Base-by-base conservation (phyloP, 2,797 vertebrate genomes). In the Cirrhinus mrigala region DNA sequence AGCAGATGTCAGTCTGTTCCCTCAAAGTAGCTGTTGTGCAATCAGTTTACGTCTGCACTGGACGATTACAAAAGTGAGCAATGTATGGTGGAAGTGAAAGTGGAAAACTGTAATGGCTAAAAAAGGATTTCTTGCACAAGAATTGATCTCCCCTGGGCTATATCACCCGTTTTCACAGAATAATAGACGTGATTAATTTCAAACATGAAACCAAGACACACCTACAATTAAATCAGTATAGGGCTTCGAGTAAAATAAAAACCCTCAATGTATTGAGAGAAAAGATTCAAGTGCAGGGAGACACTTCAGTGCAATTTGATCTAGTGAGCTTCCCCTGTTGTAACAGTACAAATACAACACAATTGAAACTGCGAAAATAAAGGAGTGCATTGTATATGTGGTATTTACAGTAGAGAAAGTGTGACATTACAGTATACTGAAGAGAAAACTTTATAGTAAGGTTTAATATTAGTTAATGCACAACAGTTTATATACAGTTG, bases 11-110 rank as follows among this genome's bases (percentile, higher is more conserved):
- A 40, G 4, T 81, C 33, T 29, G 69, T 75, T 33, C 11, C 62
- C 48, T 46, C 9, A 68, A 54, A 40, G 58, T 20, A 58, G 33
- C 33, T 37, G 2, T 29, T 27, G 9, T 9, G 8, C 62, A 77
- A 77, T 78, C 15, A 24, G 40, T 27, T 20, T 14, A 10, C 27
- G 44, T 15, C 8, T 33, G 37, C 52, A 56, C 37, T 0, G 54
- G 37, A 27, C 0, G 6, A 77, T 77, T 58, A 58, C 33, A 40
- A 71, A 69, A 40, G 24, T 2, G 7, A 62, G 22, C 14, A 16
- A 60, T 16, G 9, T 46, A 3, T 46, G 24, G 56, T 78, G 76
- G 76, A 78, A 62, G n/a, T 78, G 37, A 78, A 77, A 77, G 9
- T 1, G 6, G 64, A 66, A 66, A 66, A 33, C 62, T 33, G 3